phyloP scores from a whole-genome alignment of 2,888 invertebrate species.

The Antheraea yamamai region DNA sequence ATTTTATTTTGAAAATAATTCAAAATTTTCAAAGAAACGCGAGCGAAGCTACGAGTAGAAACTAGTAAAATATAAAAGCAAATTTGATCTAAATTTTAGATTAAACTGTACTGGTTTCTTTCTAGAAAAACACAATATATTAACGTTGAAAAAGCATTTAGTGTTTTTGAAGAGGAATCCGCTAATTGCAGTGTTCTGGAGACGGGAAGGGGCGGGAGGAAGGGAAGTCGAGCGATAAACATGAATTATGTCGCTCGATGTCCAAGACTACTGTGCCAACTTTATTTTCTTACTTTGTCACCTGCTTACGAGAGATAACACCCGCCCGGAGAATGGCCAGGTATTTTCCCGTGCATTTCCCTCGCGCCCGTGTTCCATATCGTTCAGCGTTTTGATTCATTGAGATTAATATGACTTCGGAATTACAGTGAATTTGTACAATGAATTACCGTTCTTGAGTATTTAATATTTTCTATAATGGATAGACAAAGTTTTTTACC shows the following conservation, averaged over 20 bases:
- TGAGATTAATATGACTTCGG: conserved; percentile 54
- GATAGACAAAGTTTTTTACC: background rate
- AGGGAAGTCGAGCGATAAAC: conserved; percentile 65
- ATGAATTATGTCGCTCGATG: conserved; percentile 76
- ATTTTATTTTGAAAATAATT: too few relatives aligned
- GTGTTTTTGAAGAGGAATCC: conserved; percentile 52
- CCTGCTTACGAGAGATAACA: conserved; percentile 70
- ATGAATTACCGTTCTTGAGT: conserved; percentile 19
- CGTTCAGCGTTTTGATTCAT: conserved; percentile 49
- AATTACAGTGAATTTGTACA: conserved; percentile 47
- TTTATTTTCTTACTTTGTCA: conserved; percentile 53
- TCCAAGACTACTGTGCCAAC: conserved; percentile 62
- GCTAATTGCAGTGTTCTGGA: conserved; percentile 73
- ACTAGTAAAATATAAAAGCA: background rate
- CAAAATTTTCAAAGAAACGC: too few relatives aligned
- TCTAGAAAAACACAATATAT: conserved; percentile 30
- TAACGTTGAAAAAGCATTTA: conserved; percentile 34
- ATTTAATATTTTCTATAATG: conserved; percentile 6
- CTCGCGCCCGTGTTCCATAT: conserved; percentile 26
- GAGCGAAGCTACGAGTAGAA: too few relatives aligned
- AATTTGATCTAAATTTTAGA: background rate
- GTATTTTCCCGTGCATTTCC: conserved; percentile 35
- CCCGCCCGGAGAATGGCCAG: conserved; percentile 26
- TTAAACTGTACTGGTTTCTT: too few relatives aligned
- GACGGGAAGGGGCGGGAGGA: conserved; percentile 42